These are phyloP conservation scores for Meliscaeva auricollis DNA, from an alignment of 2,888 invertebrate genomes.

Conservation along the genomic window DNA sequence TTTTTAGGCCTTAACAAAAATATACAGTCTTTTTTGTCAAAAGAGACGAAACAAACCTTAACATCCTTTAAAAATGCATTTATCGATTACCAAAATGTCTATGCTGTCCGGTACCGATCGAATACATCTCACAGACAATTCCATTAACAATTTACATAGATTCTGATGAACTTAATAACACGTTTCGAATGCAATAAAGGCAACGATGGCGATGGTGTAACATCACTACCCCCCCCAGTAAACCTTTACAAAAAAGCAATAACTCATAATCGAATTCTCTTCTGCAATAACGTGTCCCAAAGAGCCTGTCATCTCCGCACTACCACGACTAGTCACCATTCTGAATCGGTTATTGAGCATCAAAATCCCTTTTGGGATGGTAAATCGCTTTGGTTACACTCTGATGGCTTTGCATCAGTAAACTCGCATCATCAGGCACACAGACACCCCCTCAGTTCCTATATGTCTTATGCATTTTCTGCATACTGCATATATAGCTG, in stretches of 20 bases:
- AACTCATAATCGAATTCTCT: slow-evolving; percentile 60
- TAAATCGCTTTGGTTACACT: slow-evolving; percentile 43
- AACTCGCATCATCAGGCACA: too few species aligned
- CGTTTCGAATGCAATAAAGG: neutral
- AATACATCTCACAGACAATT: slow-evolving; percentile 22
- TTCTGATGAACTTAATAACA: slow-evolving; percentile 56
- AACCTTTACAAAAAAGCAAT: slow-evolving; percentile 25
- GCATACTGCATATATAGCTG: neutral
- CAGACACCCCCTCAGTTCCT: neutral
- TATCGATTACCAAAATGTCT: neutral
- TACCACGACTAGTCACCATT: neutral
- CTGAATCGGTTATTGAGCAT: neutral
- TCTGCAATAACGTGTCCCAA: slow-evolving; percentile 20
- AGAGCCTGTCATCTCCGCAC: slow-evolving; percentile 36
- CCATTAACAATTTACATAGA: slow-evolving; percentile 29
- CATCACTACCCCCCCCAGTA: neutral
- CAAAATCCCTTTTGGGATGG: slow-evolving; percentile 6
- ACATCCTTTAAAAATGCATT: too few species aligned
- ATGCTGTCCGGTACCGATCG: neutral
- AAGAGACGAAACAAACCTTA: neutral
- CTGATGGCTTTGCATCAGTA: slow-evolving; percentile 12
- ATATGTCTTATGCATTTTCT: neutral
- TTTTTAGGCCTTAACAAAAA: too few species aligned
- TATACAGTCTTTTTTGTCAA: too few species aligned
- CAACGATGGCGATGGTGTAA: too few species aligned